These are phyloP conservation scores for Nematopogon swammerdamellus DNA, from an alignment of 2,888 invertebrate species.

Conservation along the genomic window DNA sequence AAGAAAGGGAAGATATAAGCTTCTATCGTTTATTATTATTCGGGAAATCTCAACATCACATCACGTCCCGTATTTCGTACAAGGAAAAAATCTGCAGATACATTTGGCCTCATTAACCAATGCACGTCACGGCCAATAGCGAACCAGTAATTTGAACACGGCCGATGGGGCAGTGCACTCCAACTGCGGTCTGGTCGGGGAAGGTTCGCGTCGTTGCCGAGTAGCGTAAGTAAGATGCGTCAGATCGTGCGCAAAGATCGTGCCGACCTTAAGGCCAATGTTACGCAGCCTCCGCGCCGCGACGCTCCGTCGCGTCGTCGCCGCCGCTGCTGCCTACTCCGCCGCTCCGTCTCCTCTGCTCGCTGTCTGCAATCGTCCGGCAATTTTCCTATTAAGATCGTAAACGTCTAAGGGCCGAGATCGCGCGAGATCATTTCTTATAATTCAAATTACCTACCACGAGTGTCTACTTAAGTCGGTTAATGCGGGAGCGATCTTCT, in stretches of 20 bases:
- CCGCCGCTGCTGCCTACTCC: neutral
- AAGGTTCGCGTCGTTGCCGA: too few species aligned
- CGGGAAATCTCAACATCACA: too few species aligned
- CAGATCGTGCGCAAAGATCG: constrained; percentile 31
- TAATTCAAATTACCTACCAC: neutral
- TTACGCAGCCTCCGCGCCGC: constrained; percentile 35
- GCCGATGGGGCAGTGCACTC: too few species aligned
- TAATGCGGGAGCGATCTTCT: neutral
- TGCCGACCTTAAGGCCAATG: constrained; percentile 51
- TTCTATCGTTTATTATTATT: neutral
- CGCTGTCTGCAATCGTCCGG: constrained; percentile 15
- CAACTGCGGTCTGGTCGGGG: too few species aligned
- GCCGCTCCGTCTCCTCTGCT: constrained; percentile 2
- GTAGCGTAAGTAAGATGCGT: too few species aligned
- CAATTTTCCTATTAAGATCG: constrained; percentile 50
- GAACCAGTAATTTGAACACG: too few species aligned
- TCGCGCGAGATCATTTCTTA: neutral
- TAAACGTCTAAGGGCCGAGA: constrained; percentile 36
- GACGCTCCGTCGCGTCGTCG: constrained; percentile 9
- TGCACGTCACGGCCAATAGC: too few species aligned
- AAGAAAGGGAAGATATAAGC: constrained; percentile 11
- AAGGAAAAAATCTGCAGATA: too few species aligned
- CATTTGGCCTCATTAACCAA: too few species aligned
- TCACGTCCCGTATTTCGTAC: too few species aligned
- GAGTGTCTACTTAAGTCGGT: neutral